Evolutionary conservation across 2,797 vertebrate species (phyloP), one percentile per base, ranked within the genome.

Genomic region (Acanthiza pusilla): DNA sequence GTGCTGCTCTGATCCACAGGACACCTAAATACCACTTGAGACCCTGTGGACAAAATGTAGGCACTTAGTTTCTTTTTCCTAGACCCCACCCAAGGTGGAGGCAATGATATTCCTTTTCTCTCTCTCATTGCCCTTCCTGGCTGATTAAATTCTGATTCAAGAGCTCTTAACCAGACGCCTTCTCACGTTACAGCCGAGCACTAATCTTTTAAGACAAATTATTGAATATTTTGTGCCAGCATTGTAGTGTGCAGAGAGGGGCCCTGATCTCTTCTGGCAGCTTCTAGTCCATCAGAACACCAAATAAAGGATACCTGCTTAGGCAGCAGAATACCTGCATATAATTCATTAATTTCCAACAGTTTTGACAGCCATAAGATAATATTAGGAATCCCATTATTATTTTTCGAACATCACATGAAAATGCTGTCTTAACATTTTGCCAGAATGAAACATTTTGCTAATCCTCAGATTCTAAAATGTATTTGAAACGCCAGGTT

Each of bases 91-190:
- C 55, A 58, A 53, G 43, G 63, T 30, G 34, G 29, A 81, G 18
- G 5, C 12, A 65, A 89, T 55, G n/a, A 14, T 38, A 50, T 73
- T 66, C 70, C 30, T 61, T 83, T 91, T 70, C 16, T 80, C 26
- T 83, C 65, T 23, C 20, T 91, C 65, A 62, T 92, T 89, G 67
- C 45, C 43, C 77, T 66, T 66, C 53, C 61, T 77, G 76, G 30
- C 30, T 90, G 76, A 88, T 93, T 88, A 85, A 75, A 79, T 61
- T 54, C 43, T 80, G n/a, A 79, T 86, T 93, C 83, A 92, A 91
- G 72, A 83, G 68, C 83, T 67, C 73, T 81, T 87, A 71, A 60
- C 23, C 43, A 92, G 36, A 18, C 71, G n/a, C 26, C 3, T 70
- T 71, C 40, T 62, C 1, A 0, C 32, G 32, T 77, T 86, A 73